A percentile compares a stretch with the other conserved stretches of the same genome.
These are phyloP conservation scores for Halesus radiatus DNA, from an alignment of 1,140 invertebrate species.

Conservation along the genomic window DNA sequence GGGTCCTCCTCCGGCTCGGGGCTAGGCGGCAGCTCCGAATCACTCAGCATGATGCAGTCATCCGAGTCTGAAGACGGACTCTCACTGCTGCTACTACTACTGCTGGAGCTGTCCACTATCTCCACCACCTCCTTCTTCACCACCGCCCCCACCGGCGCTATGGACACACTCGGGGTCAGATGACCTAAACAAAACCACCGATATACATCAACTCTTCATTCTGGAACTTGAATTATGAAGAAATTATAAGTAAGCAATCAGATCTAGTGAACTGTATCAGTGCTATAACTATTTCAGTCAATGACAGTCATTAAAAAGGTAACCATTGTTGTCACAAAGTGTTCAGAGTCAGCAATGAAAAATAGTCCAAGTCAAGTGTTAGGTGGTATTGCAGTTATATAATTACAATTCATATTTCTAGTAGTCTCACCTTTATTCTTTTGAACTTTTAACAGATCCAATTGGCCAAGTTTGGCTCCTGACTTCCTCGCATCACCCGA, in stretches of 20 bases:
- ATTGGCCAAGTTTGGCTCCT: constrained; percentile 63
- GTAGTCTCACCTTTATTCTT: constrained; percentile 46
- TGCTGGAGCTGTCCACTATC: constrained; percentile 76
- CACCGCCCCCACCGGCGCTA: constrained; percentile 67
- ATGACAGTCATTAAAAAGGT: too few relatives aligned
- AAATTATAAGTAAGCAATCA: too few relatives aligned
- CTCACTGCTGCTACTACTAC: constrained; percentile 70
- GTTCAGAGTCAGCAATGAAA: too few relatives aligned
- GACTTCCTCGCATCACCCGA: constrained; percentile 72
- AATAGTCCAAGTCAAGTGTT: too few relatives aligned
- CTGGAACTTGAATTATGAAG: too few relatives aligned
- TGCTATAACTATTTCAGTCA: too few relatives aligned
- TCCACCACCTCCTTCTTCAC: constrained; percentile 69
- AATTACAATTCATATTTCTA: too few relatives aligned
- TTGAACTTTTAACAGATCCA: constrained; percentile 64
- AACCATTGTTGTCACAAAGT: too few relatives aligned
- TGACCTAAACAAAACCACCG: constrained; percentile 55
- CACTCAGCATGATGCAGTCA: constrained; percentile 85
- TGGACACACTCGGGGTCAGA: constrained; percentile 70
- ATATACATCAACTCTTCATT: too few relatives aligned
- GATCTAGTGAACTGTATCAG: too few relatives aligned
- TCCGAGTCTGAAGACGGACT: constrained; percentile 78
- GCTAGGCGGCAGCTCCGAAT: constrained; percentile 74
- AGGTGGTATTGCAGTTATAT: too few relatives aligned
- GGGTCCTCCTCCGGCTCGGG: constrained; percentile 76